These are phyloP conservation scores for Apostichopus leukothele DNA, from an alignment of 53 echinoderm and acorn worm genomes.

Conservation along the genomic window DNA sequence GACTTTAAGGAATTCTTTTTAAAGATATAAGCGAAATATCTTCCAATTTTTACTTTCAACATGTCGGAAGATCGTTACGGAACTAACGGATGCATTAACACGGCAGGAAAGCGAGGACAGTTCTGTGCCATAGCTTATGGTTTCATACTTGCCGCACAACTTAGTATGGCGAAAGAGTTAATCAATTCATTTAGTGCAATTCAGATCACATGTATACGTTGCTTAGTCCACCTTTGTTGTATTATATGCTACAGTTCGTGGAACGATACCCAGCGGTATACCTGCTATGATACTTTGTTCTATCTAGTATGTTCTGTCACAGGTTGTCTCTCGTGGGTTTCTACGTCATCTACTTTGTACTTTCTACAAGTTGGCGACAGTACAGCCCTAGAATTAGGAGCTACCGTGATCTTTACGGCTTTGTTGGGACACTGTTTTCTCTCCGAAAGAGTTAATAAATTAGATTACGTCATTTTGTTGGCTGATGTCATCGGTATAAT, in stretches of 20 bases:
- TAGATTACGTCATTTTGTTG: not conserved
- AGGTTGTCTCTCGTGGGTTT: not conserved
- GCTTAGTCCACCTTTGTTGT: not conserved
- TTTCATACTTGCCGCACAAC: not conserved
- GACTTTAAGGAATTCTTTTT: no score
- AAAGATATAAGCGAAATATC: no score
- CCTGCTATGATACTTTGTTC: not conserved
- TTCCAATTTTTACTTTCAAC: no score
- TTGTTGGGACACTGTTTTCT: not conserved
- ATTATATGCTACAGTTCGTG: not conserved
- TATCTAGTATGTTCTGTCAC: not conserved
- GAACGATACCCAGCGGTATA: not conserved
- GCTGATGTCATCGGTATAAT: not conserved
- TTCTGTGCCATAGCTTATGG: not conserved
- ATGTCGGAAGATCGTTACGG: no score
- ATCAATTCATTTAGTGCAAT: not conserved
- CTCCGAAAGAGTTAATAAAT: not conserved
- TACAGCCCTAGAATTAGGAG: constrained; percentile 4
- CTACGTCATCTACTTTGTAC: not conserved
- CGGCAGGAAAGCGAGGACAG: not conserved
- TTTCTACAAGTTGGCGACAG: not conserved
- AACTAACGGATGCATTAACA: no score
- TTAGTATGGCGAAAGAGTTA: not conserved
- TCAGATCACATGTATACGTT: not conserved
- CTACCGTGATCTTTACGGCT: constrained; percentile 13